phyloP scores from a whole-genome alignment of 2,888 invertebrate genomes.

The Amorpha juglandis region DNA sequence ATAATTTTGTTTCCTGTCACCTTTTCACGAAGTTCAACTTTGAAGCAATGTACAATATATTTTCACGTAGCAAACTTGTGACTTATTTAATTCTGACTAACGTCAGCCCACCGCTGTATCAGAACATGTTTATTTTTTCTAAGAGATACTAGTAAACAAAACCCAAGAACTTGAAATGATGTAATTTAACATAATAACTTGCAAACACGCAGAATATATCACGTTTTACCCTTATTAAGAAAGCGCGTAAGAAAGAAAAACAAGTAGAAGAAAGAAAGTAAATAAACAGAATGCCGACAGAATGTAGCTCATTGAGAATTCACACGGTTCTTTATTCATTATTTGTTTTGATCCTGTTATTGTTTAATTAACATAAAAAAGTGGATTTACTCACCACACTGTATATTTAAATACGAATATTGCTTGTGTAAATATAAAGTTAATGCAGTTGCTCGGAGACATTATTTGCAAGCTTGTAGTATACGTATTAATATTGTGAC shows the following conservation, averaged over 20 bases:
- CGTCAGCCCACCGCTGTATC: background rate
- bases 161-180: background rate
- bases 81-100: background rate
- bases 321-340: background rate
- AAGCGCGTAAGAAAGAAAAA: constrained; percentile 5
- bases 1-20: background rate
- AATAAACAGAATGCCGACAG: background rate
- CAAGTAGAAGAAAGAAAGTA: background rate
- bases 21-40: background rate
- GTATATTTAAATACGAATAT: constrained; percentile 3
- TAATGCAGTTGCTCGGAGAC: background rate
- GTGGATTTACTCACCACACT: background rate
- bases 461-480: constrained; percentile 17
- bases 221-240: constrained; percentile 11
- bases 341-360: background rate
- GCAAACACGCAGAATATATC: constrained; percentile 16
- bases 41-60: background rate
- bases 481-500: constrained; percentile 17
- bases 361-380: background rate
- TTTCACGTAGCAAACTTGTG: background rate
- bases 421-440: constrained; percentile 1
- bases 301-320: background rate
- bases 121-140: background rate
- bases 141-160: background rate
- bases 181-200: constrained; percentile 6